phyloP scores from a whole-genome alignment of 1,140 invertebrate species.

The Drosophila lowei region DNA sequence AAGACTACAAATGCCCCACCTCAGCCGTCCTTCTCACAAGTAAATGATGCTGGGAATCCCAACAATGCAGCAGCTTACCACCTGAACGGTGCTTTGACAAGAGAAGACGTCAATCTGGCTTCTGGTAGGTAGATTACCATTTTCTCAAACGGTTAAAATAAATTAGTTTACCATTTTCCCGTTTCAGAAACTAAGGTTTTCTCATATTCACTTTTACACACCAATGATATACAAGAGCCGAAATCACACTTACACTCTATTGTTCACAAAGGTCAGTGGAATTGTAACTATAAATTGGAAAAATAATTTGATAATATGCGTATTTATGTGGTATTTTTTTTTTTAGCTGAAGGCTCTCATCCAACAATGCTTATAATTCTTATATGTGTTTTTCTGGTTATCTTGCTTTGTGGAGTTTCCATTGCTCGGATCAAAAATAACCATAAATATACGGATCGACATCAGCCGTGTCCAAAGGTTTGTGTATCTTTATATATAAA shows the following conservation, averaged over 20 bases:
- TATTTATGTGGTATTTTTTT: no score
- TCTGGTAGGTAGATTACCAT: constrained; percentile 27
- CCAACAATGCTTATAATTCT: constrained; percentile 90
- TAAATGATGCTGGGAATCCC: constrained; percentile 31
- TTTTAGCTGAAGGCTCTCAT: constrained; percentile 72
- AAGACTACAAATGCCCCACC: constrained; percentile 54
- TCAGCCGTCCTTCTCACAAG: constrained; percentile 6
- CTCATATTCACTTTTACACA: constrained; percentile 76
- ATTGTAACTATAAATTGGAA: not conserved
- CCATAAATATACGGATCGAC: constrained; percentile 67
- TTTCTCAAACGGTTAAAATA: not conserved
- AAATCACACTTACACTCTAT: constrained; percentile 70
- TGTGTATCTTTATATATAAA: no score
- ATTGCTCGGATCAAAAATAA: constrained; percentile 77
- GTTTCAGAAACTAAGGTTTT: constrained; percentile 69
- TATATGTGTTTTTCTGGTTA: constrained; percentile 87
- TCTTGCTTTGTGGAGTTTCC: constrained; percentile 75
- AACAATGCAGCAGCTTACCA: constrained; percentile 26
- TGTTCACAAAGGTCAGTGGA: constrained; percentile 62
- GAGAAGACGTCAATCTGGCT: constrained; percentile 26
- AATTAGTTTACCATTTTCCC: not conserved
- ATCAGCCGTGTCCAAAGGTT: constrained; percentile 78
- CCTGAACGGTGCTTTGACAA: constrained; percentile 8
- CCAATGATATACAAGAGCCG: constrained; percentile 77
- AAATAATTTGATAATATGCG: not conserved